phyloP scores from a whole-genome alignment of 2,113 vertebrate genomes.

The Chitala chitala region DNA sequence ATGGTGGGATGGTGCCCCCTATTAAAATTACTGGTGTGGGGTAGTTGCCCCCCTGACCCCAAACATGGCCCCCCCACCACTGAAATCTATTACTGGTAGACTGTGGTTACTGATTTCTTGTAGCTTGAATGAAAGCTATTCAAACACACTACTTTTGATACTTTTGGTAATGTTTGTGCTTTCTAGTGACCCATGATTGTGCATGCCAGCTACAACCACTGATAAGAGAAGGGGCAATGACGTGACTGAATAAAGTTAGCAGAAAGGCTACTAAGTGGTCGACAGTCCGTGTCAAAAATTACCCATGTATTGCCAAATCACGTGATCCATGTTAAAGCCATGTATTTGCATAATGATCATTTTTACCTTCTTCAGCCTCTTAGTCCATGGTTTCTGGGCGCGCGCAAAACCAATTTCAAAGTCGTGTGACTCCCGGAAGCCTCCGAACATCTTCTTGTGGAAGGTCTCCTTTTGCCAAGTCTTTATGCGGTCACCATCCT shows the following conservation, averaged over 20 bases:
- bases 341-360: background rate
- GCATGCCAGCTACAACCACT: background rate
- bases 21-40: too few species aligned
- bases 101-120: background rate
- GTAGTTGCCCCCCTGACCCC: too few species aligned
- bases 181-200: too few species aligned
- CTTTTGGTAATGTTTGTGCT: background rate
- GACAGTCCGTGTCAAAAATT: background rate
- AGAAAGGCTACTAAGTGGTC: background rate
- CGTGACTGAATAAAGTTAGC: background rate
- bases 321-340: too few species aligned
- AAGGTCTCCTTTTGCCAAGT: constrained; percentile 73
- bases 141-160: too few species aligned
- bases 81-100: background rate
- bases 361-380: constrained; percentile 68
- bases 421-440: constrained; percentile 67
- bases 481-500: constrained; percentile 63
- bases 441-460: constrained; percentile 70
- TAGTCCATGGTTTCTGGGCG: constrained; percentile 75
- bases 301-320: too few species aligned
- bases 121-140: background rate
- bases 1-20: too few species aligned
- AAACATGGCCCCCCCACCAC: too few species aligned
- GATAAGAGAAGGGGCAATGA: background rate
- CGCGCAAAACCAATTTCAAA: constrained; percentile 61